These are phyloP conservation scores for Melinopterus prodromus DNA, from an alignment of 2,888 invertebrate genomes.

Conservation along the genomic window DNA sequence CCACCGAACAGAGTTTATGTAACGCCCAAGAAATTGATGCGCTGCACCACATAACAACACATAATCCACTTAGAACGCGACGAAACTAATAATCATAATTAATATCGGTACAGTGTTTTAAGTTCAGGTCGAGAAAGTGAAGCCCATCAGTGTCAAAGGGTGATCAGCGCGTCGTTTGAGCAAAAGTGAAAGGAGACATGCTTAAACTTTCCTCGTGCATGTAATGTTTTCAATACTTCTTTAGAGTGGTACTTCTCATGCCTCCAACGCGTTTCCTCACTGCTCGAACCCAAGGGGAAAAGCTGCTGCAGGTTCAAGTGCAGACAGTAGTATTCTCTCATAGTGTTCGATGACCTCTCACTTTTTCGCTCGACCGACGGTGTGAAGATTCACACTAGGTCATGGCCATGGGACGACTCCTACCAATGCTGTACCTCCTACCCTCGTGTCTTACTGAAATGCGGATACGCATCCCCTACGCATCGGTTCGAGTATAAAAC, in stretches of 20 bases:
- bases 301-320: slow-evolving; percentile 40
- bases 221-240: slow-evolving; percentile 38
- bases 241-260: slow-evolving; percentile 21
- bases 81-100: slow-evolving; percentile 15
- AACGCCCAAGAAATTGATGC: too few relatives aligned
- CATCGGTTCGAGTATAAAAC: slow-evolving; percentile 43
- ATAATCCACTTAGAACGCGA: neutral
- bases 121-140: slow-evolving; percentile 28
- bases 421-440: slow-evolving; percentile 10
- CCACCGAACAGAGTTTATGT: neutral
- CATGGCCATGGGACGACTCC: slow-evolving; percentile 44
- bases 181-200: slow-evolving; percentile 44
- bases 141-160: slow-evolving; percentile 41
- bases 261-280: slow-evolving; percentile 25
- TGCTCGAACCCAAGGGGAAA: slow-evolving; percentile 29
- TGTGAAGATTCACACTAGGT: slow-evolving; percentile 41
- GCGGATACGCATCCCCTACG: slow-evolving; percentile 15
- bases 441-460: slow-evolving; percentile 6
- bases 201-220: slow-evolving; percentile 43
- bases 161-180: slow-evolving; percentile 39
- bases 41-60: neutral
- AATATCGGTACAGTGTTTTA: slow-evolving; percentile 14
- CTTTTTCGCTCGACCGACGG: slow-evolving; percentile 44
- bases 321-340: slow-evolving; percentile 32
- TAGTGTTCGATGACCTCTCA: slow-evolving; percentile 40